Evolutionary conservation across 2,797 vertebrate genomes (phyloP).

Genomic region (Jordanella pulchra): DNA sequence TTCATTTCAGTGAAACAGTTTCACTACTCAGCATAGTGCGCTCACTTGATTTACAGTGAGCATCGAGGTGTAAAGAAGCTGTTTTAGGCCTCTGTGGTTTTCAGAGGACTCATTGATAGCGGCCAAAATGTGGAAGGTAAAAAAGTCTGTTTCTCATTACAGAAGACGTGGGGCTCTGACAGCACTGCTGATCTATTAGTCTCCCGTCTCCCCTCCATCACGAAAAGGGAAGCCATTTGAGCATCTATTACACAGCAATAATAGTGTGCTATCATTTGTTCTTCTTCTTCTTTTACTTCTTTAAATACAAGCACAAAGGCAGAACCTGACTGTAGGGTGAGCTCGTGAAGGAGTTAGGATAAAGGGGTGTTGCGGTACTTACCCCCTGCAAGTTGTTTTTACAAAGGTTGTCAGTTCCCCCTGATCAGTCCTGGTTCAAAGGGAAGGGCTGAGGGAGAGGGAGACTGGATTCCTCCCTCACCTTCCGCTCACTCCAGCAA

Average conservation of each 20-base stretch:
- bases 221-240: constrained; percentile 36
- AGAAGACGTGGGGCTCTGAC: constrained; percentile 81
- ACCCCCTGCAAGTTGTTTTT: constrained; percentile 80
- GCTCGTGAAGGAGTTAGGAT: constrained; percentile 62
- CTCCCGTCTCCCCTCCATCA: constrained; percentile 56
- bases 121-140: constrained; percentile 47
- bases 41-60: constrained; percentile 19
- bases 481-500: constrained; percentile 79
- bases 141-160: constrained; percentile 99
- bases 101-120: constrained; percentile 32
- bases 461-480: constrained; percentile 76
- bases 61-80: constrained; percentile 19
- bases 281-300: constrained; percentile 4
- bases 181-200: constrained; percentile 76
- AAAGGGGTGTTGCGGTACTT: constrained; percentile 81
- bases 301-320: constrained; percentile 43
- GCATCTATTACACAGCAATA: constrained; percentile 18
- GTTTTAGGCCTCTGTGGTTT: constrained; percentile 23
- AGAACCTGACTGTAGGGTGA: constrained; percentile 65
- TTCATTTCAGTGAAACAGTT: constrained; percentile 13
- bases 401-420: constrained; percentile 79
- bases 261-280: constrained; percentile 29
- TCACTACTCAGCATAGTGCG: constrained; percentile 2
- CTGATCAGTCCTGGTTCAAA: constrained; percentile 83
- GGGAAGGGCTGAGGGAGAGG: constrained; percentile 80